These are phyloP conservation scores for western clawed frog (Xenopus tropicalis) DNA, from an alignment of 2,113 vertebrate genomes.

Conservation along the genomic window UCB_Xtro_10.0 CM004446.2:98464001-98464500, in stretches of 20 bases:
- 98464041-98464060: background rate
- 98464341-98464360: no score
- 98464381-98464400: no score
- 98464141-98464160: slow-evolving; percentile 15
- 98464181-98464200: slow-evolving; percentile 6
- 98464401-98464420: no score
- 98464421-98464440: no score
- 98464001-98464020: background rate
- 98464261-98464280: no score
- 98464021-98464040: background rate
- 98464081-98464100: background rate
- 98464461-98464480: no score
- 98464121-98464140: slow-evolving; percentile 11
- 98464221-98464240: background rate
- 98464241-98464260: background rate
- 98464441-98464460: no score
- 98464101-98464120: slow-evolving; percentile 21
- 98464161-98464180: slow-evolving; percentile 3
- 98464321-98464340: no score
- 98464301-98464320: no score
- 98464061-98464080: background rate
- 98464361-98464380: no score
- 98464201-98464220: background rate
- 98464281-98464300: no score
- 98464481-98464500: no score